These are phyloP conservation scores for Premnoplex brunnescens DNA, from an alignment of 2,797 vertebrate genomes.

Conservation along the genomic window DNA sequence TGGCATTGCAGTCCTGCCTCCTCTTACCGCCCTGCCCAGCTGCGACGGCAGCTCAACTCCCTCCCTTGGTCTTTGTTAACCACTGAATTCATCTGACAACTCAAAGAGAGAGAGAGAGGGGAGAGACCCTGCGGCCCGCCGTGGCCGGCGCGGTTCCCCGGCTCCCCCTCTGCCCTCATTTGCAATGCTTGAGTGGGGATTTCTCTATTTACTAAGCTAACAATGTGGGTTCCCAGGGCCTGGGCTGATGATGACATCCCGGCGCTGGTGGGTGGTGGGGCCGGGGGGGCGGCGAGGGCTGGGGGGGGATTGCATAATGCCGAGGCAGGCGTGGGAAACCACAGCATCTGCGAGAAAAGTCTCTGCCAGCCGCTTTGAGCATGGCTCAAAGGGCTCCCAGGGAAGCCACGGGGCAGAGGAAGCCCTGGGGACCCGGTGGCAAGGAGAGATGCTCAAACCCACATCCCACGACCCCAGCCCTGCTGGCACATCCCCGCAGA, in stretches of 20 bases:
- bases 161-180: conserved; percentile 91
- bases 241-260: conserved; percentile 61
- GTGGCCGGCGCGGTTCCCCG: conserved; percentile 61
- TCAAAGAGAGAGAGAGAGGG: conserved; percentile 51
- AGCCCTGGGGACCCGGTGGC: neutral
- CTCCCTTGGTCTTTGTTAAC: conserved; percentile 67
- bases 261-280: conserved; percentile 60
- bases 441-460: neutral
- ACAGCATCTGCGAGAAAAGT: conserved; percentile 63
- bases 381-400: conserved; percentile 60
- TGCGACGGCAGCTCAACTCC: conserved; percentile 42
- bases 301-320: conserved; percentile 54
- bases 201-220: conserved; percentile 88
- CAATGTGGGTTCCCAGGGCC: conserved; percentile 70
- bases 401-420: conserved; percentile 36
- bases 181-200: conserved; percentile 94
- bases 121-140: conserved; percentile 53
- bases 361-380: conserved; percentile 68
- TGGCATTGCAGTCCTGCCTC: conserved; percentile 18
- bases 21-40: conserved; percentile 30
- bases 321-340: conserved; percentile 67
- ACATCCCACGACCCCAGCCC: neutral
- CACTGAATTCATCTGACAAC: conserved; percentile 75
- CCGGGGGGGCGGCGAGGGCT: conserved; percentile 27
- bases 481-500: neutral